phyloP scores from a whole-genome alignment of 2,888 invertebrate species.

The Bibio marci region DNA sequence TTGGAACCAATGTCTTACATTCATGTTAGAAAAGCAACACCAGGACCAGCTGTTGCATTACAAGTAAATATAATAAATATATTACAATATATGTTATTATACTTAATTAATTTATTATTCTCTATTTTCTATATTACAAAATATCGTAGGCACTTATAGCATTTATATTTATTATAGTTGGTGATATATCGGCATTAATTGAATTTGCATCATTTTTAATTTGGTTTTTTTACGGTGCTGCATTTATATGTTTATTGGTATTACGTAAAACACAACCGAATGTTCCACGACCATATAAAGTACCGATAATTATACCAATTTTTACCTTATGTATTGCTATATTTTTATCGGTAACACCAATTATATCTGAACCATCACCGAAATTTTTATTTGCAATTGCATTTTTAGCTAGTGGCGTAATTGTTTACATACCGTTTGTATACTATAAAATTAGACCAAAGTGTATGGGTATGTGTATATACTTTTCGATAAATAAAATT shows the following conservation, averaged over 20 bases:
- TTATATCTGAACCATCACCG: constrained; percentile 53
- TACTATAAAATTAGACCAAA: constrained; percentile 47
- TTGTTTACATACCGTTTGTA: constrained; percentile 58
- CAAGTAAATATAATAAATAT: constrained; percentile 37
- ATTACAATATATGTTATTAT: too few relatives aligned
- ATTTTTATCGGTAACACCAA: constrained; percentile 57
- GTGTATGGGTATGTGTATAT: constrained; percentile 48
- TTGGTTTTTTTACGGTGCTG: constrained; percentile 74
- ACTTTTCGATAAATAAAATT: constrained; percentile 1
- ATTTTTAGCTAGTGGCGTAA: constrained; percentile 50
- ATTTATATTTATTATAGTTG: constrained; percentile 49
- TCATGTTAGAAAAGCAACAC: constrained; percentile 53
- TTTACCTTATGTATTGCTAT: constrained; percentile 51
- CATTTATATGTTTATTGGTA: constrained; percentile 61
- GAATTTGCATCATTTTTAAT: constrained; percentile 76
- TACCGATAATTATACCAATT: constrained; percentile 53
- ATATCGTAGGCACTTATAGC: constrained; percentile 52
- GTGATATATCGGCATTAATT: constrained; percentile 58
- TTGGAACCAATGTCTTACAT: constrained; percentile 62
- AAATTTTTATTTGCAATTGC: constrained; percentile 60
- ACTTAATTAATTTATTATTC: not conserved
- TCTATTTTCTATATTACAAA: constrained; percentile 17
- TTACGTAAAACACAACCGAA: constrained; percentile 51
- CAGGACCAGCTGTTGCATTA: constrained; percentile 64
- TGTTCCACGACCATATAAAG: constrained; percentile 53